Conservation (phyloP, 2,888 invertebrate genomes). For the Parnassius apollo region DNA sequence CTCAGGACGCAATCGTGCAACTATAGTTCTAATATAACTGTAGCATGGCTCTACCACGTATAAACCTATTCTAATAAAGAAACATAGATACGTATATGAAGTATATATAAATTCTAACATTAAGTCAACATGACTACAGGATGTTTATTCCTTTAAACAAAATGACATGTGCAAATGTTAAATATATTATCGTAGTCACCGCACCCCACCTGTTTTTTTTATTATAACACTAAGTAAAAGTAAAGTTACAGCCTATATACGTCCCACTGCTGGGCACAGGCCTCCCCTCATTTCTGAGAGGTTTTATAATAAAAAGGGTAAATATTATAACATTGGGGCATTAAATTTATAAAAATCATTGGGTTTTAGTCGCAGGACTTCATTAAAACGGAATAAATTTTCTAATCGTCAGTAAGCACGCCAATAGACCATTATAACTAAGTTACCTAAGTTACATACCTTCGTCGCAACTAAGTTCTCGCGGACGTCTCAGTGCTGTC, state of each 20-base stretch:
- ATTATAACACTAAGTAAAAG: too few relatives aligned
- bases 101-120: too few relatives aligned
- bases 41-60: too few relatives aligned
- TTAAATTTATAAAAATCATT: not conserved
- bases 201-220: conserved; percentile 1
- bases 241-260: too few relatives aligned
- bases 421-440: not conserved
- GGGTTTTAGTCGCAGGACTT: not conserved
- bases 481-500: not conserved
- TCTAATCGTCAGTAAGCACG: not conserved
- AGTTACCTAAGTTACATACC: not conserved
- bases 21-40: too few relatives aligned
- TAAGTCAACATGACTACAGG: not conserved
- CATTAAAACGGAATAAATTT: conserved; percentile 2
- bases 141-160: not conserved
- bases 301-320: too few relatives aligned
- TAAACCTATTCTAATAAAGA: too few relatives aligned
- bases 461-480: not conserved
- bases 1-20: too few relatives aligned
- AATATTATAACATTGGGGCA: not conserved
- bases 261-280: too few relatives aligned
- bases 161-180: conserved; percentile 1
- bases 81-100: too few relatives aligned
- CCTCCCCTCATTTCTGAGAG: too few relatives aligned
- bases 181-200: not conserved